These are phyloP conservation scores for Zaprionus camerounensis DNA, from an alignment of 1,140 invertebrate species.

Conservation along the genomic window DNA sequence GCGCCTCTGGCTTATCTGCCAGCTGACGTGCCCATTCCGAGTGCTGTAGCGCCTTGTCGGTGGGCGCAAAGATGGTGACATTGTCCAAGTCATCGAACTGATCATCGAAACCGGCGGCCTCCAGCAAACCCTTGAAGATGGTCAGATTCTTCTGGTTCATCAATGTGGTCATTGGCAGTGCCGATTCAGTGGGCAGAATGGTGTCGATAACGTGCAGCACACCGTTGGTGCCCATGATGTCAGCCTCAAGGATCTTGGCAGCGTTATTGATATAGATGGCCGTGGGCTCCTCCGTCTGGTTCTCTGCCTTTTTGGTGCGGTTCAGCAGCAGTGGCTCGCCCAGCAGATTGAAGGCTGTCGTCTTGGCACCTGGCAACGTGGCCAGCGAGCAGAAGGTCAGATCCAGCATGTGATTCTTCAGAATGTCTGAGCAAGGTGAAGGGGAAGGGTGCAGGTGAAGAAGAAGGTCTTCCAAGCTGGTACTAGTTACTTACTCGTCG, in stretches of 20 bases:
- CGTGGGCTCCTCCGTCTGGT: slow-evolving; percentile 43
- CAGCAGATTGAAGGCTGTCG: slow-evolving; percentile 86
- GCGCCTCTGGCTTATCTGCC: slow-evolving; percentile 81
- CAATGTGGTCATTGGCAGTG: slow-evolving; percentile 84
- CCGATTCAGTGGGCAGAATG: slow-evolving; percentile 87
- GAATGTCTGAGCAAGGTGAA: slow-evolving; percentile 84
- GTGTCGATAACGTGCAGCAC: slow-evolving; percentile 89
- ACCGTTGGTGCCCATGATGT: slow-evolving; percentile 88
- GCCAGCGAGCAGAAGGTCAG: slow-evolving; percentile 88
- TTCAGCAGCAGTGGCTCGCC: slow-evolving; percentile 86
- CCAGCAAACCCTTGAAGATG: slow-evolving; percentile 84
- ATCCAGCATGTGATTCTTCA: slow-evolving; percentile 88
- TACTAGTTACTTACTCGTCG: slow-evolving; percentile 83
- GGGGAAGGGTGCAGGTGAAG: slow-evolving; percentile 15
- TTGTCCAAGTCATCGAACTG: slow-evolving; percentile 86
- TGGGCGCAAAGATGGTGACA: slow-evolving; percentile 88
- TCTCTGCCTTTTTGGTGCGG: slow-evolving; percentile 70
- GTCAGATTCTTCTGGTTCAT: slow-evolving; percentile 85
- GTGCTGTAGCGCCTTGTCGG: slow-evolving; percentile 86
- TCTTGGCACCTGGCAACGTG: slow-evolving; percentile 85
- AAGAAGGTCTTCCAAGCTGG: neutral
- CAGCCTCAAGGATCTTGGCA: slow-evolving; percentile 84
- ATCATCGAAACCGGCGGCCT: slow-evolving; percentile 86
- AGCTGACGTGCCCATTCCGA: slow-evolving; percentile 82
- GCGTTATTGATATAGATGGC: slow-evolving; percentile 84